phyloP scores from a whole-genome alignment of 2,888 invertebrate species.

The Xiphydria camelus region DNA sequence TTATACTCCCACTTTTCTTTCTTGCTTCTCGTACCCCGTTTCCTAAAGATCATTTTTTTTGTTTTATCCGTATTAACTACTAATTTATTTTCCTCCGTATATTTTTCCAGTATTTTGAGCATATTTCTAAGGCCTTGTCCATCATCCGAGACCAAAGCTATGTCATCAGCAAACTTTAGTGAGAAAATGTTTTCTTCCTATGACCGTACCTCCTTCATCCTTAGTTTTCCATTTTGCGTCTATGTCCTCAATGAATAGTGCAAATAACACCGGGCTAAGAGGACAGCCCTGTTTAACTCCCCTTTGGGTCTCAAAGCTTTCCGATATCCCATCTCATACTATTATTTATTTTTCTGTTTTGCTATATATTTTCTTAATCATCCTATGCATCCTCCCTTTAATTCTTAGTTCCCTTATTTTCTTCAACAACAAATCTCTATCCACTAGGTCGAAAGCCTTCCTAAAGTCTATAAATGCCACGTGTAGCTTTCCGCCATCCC shows the following conservation, averaged over 20 bases:
- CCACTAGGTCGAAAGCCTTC: too few species aligned
- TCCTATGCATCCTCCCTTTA: slow-evolving; percentile 4
- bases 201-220: too few species aligned
- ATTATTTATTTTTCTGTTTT: slow-evolving; percentile 6
- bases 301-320: slow-evolving; percentile 7
- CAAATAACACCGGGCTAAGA: slow-evolving; percentile 12
- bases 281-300: slow-evolving; percentile 18
- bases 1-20: neutral
- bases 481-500: slow-evolving; percentile 4
- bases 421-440: slow-evolving; percentile 10
- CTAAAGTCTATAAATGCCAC: too few species aligned
- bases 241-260: slow-evolving; percentile 9
- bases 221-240: slow-evolving; percentile 7
- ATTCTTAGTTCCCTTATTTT: slow-evolving; percentile 10
- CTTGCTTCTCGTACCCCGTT: neutral
- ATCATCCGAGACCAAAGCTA: too few species aligned
- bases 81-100: too few species aligned
- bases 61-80: too few species aligned
- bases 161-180: too few species aligned
- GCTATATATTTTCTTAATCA: slow-evolving; percentile 5
- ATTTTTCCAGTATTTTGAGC: too few species aligned
- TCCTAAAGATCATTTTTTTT: slow-evolving; percentile 4
- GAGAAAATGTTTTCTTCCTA: too few species aligned
- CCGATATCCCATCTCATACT: slow-evolving; percentile 13
- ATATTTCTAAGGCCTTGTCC: too few species aligned